phyloP scores from a whole-genome alignment of 2,888 invertebrate genomes.

The Polydrusus pterygomalis region DNA sequence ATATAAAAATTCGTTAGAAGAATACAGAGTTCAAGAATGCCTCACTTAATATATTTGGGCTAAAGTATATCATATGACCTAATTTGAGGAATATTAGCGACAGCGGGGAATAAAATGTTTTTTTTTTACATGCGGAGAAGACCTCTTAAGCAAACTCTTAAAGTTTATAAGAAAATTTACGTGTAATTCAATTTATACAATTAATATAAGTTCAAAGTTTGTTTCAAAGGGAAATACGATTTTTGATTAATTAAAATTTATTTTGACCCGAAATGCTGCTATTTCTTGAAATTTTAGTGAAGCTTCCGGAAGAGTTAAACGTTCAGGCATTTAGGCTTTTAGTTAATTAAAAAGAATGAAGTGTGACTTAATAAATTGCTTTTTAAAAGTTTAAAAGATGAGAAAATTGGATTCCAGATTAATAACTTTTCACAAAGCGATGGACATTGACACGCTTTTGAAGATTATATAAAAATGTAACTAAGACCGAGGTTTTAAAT shows the following conservation, averaged over 20 bases:
- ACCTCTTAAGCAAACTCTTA: conserved; percentile 1
- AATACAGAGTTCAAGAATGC: too few relatives aligned
- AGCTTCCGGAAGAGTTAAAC: not conserved
- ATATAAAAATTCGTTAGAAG: too few relatives aligned
- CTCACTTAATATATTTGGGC: too few relatives aligned
- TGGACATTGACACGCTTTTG: too few relatives aligned
- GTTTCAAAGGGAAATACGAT: conserved; percentile 11
- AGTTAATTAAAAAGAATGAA: conserved; percentile 15
- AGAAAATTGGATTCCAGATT: not conserved
- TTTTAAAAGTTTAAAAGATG: not conserved
- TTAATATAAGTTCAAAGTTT: conserved; percentile 13
- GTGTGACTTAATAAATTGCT: conserved; percentile 13
- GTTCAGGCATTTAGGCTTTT: conserved; percentile 19
- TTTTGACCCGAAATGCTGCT: not conserved
- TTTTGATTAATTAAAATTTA: conserved; percentile 25
- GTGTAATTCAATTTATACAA: conserved; percentile 21
- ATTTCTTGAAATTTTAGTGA: conserved; percentile 16
- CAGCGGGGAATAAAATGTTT: too few relatives aligned
- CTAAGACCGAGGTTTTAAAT: too few relatives aligned
- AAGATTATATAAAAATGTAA: too few relatives aligned
- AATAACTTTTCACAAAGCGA: too few relatives aligned
- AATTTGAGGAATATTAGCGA: too few relatives aligned
- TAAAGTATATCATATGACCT: too few relatives aligned
- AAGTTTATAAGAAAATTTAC: not conserved
- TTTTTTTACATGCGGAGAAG: too few relatives aligned